Evolutionary conservation across 2,888 invertebrate genomes (phyloP), one percentile per base, ranked within the genome.

Genomic region (Eustalomyia histrio): DNA sequence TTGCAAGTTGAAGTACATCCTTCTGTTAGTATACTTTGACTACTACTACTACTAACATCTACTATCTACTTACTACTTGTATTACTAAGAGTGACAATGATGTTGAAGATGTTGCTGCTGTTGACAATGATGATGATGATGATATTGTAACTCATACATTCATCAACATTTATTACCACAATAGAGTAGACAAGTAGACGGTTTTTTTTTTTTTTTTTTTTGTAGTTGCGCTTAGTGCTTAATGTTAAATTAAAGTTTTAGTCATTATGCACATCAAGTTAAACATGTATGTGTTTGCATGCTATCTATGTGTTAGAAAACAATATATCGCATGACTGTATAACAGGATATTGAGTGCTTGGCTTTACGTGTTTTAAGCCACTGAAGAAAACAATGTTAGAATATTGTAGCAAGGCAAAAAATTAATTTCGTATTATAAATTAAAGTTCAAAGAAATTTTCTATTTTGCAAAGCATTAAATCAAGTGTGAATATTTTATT

Each of bases 1-100:
- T 69, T 61, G 72, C 67, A 78, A 78, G 21, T 35, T 60, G 43
- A 78, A 72, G 78, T 61, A 35, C 35, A 53, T 72, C 72, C 72
- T 78, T 67, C 72, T 57, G 16, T 8, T 55, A 8, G 24, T 29
- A 29, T 24, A 55, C 55, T 21, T 10, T 14, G n/a, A 57, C 33
- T 57, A 57, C 57, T 16, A 57, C 29, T 57, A 65, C 67, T 1
- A 47, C 18, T 39, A n/a, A n/a, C n/a, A n/a, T n/a, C n/a, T n/a
- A n/a, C n/a, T n/a, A n/a, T n/a, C 18, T 16, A 68, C 52, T n/a
- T 58, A 65, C 64, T 58, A 50, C 57, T 35, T 33, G 12, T 58
- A 24, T 57, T 63, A 50, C 63, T 53, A 35, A 53, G 47, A 58
- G 8, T 57, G 29, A 21, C 55, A 71, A 52, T 71, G 33, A 5